These are phyloP conservation scores for Limanda limanda DNA, from an alignment of 2,113 vertebrate species.

Conservation along the genomic window DNA sequence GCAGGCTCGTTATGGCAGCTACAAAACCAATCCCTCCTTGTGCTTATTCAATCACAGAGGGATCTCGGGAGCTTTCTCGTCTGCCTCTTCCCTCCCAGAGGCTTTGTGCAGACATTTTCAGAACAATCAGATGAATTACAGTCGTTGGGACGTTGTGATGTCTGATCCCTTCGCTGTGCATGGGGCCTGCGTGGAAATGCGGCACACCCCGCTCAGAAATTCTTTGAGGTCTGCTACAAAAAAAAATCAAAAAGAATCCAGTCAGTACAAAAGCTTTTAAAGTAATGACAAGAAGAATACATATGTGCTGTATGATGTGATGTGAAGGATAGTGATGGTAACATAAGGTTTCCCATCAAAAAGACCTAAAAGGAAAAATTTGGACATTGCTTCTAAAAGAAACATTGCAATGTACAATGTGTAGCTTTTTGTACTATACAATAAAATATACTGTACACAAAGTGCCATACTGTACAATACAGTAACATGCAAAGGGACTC, in stretches of 20 bases:
- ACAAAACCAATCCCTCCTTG: constrained; percentile 59
- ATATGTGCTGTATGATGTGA: constrained; percentile 3
- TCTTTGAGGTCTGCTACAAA: constrained; percentile 38
- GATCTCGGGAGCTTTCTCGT: constrained; percentile 65
- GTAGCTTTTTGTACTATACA: neutral
- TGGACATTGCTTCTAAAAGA: constrained; percentile 4
- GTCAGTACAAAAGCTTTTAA: constrained; percentile 27
- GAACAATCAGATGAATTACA: constrained; percentile 72
- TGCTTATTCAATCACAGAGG: constrained; percentile 73
- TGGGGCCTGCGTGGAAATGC: constrained; percentile 45
- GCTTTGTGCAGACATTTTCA: constrained; percentile 69
- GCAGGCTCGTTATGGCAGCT: constrained; percentile 58
- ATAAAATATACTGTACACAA: too few relatives aligned
- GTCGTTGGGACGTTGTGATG: constrained; percentile 71
- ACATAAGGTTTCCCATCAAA: constrained; percentile 21
- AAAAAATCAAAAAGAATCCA: constrained; percentile 20
- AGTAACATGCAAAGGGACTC: neutral
- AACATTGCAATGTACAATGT: constrained; percentile 2
- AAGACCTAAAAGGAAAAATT: neutral
- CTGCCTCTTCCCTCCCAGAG: constrained; percentile 64
- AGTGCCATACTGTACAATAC: too few relatives aligned
- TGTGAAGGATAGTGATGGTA: constrained; percentile 1
- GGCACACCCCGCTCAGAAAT: constrained; percentile 46
- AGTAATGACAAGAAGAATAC: constrained; percentile 16
- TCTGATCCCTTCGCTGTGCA: constrained; percentile 69